Base-by-base conservation (phyloP, 1,140 invertebrate species). In the Leguminivora glycinivorella region DNA sequence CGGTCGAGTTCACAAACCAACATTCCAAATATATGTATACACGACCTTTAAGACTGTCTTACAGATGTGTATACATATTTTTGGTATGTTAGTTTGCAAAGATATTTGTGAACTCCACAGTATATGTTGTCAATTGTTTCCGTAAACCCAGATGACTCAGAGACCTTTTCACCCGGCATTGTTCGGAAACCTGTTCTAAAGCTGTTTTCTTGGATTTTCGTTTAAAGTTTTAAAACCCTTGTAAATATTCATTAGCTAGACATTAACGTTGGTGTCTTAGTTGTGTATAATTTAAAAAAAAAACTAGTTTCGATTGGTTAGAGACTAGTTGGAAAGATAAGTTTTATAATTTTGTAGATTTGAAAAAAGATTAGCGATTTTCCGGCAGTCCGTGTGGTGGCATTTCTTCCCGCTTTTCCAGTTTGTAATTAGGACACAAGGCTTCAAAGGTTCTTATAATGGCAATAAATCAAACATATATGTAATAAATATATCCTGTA, bases 81-180 rank as follows among this genome's bases (percentile, higher is more conserved):
- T n/a, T n/a, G n/a, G n/a, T n/a, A n/a, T n/a, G n/a, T n/a, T n/a
- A n/a, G n/a, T n/a, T n/a, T n/a, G n/a, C n/a, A n/a, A n/a, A n/a
- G n/a, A n/a, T n/a, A n/a, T n/a, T n/a, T n/a, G n/a, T n/a, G n/a
- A n/a, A n/a, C n/a, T n/a, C n/a, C n/a, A n/a, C 17, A 52, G 47
- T 52, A 52, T 19, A 22, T 52, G 47, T 52, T 52, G 47, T 19
- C 47, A 52, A 52, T 52, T 52, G 24, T 52, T 52, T 22, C 6
- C 19, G 66, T 40, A 40, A 43, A 67, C 66, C 12, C 66, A 80
- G 86, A 88, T 89, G 87, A 87, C 85, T 90, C 88, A 89, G 79
- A 72, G 81, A 84, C 81, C 87, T 89, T 89, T 90, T 85, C 88
- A 87, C 87, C 80, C 77, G 75, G 17, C 80, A 87, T 87, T 90